phyloP scores from a whole-genome alignment of 2,888 invertebrate species.

The Standfussiana lucernea region DNA sequence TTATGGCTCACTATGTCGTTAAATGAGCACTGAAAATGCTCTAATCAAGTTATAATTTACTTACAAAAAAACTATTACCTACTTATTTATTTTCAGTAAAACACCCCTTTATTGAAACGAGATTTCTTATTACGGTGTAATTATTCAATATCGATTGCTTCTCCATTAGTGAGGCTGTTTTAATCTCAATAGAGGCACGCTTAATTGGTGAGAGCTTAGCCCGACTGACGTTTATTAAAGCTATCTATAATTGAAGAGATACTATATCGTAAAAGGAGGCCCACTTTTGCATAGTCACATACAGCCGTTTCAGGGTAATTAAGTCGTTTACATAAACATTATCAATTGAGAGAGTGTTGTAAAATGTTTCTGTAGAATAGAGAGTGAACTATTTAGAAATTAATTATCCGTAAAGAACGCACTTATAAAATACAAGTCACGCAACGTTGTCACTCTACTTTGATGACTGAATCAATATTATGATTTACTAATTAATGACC shows the following conservation, averaged over 20 bases:
- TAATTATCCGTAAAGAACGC: conserved; percentile 15
- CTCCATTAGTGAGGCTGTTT: conserved; percentile 51
- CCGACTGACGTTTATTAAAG: conserved; percentile 62
- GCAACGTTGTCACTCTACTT: conserved; percentile 11
- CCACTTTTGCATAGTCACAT: conserved; percentile 67
- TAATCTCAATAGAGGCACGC: conserved; percentile 39
- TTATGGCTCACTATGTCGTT: conserved; percentile 29
- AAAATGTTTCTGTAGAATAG: conserved; percentile 27
- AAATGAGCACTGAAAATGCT: conserved; percentile 14
- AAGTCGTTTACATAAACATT: conserved; percentile 55
- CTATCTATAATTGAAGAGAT: conserved; percentile 69
- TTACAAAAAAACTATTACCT: neutral
- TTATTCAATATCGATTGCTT: conserved; percentile 56
- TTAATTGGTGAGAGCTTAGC: conserved; percentile 62
- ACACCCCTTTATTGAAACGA: conserved; percentile 16
- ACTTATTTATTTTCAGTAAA: conserved; percentile 17
- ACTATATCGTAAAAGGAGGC: conserved; percentile 60
- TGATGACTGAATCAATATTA: conserved; percentile 19
- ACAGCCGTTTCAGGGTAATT: conserved; percentile 52
- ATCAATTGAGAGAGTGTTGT: conserved; percentile 46
- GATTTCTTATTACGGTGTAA: conserved; percentile 36
- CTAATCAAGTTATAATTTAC: conserved; percentile 28
- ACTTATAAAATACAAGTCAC: conserved; percentile 11
- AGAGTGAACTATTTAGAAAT: conserved; percentile 20
- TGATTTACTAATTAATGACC: conserved; percentile 16